Conservation (phyloP, 1,140 invertebrate genomes). For the Drosophila micromelanica region DNA sequence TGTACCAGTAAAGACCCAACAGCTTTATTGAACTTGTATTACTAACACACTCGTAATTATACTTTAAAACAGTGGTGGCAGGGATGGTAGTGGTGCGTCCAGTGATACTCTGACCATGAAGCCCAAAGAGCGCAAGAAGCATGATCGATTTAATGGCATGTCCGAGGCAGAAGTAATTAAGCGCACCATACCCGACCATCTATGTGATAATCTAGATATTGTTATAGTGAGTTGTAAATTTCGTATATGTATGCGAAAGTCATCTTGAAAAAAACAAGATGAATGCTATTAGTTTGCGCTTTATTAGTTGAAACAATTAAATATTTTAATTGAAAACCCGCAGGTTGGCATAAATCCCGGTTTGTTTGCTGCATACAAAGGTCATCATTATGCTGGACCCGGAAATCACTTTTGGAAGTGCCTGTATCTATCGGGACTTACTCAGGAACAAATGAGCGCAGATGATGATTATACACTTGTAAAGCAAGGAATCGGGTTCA, state of each 20-base stretch:
- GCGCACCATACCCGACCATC: slow-evolving; percentile 96
- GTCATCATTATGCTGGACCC: slow-evolving; percentile 98
- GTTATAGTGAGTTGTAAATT: slow-evolving; percentile 95
- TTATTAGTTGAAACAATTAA: background rate
- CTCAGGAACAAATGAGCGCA: slow-evolving; percentile 96
- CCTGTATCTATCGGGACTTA: slow-evolving; percentile 96
- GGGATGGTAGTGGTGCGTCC: slow-evolving; percentile 3
- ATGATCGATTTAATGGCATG: slow-evolving; percentile 98
- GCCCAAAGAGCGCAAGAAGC: slow-evolving; percentile 94
- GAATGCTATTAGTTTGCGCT: no score
- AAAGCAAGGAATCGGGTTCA: slow-evolving; percentile 98
- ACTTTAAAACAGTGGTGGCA: slow-evolving; percentile 19
- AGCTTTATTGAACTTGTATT: background rate
- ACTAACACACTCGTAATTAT: background rate
- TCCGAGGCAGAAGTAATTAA: slow-evolving; percentile 97
- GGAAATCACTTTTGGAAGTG: slow-evolving; percentile 99
- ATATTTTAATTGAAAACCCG: background rate
- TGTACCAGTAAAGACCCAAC: no score
- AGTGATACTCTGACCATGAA: slow-evolving; percentile 81
- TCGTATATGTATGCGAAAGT: slow-evolving; percentile 27
- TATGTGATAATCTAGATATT: slow-evolving; percentile 96
- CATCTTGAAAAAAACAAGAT: no score
- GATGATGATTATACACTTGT: slow-evolving; percentile 97
- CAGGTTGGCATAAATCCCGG: slow-evolving; percentile 99
- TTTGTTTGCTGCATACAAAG: slow-evolving; percentile 97